These are phyloP conservation scores for Sminthurides aquaticus DNA, from an alignment of 2,888 invertebrate genomes.

Conservation along the genomic window DNA sequence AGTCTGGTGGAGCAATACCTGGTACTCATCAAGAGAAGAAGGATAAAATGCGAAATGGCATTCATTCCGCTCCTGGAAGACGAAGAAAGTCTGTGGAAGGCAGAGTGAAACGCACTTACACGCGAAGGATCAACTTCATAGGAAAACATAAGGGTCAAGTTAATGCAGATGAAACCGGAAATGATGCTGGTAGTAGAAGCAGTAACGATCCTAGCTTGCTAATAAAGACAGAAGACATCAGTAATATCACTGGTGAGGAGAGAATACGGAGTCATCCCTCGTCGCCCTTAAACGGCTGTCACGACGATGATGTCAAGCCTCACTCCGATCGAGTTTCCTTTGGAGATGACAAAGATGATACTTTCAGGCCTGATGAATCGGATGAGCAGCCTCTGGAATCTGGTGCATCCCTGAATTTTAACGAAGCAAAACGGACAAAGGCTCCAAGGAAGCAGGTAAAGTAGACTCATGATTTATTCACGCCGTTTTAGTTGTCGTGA, in stretches of 20 bases:
- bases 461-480: background rate
- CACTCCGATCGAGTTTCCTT: conserved; percentile 50
- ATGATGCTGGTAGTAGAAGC: background rate
- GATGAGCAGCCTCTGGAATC: too few species aligned
- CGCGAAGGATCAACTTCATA: conserved; percentile 8
- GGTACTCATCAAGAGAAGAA: conserved; percentile 53
- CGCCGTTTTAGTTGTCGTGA: too few species aligned
- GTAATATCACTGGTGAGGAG: background rate
- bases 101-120: conserved; percentile 20
- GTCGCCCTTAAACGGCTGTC: conserved; percentile 49
- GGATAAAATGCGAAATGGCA: background rate
- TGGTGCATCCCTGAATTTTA: too few species aligned
- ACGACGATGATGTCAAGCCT: background rate
- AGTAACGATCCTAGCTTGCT: background rate
- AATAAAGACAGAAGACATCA: background rate
- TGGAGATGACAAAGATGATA: background rate
- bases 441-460: conserved; percentile 38
- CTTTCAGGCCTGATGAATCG: conserved; percentile 47
- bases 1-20: conserved; percentile 57
- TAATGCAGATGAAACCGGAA: background rate
- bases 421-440: conserved; percentile 25
- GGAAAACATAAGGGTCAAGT: background rate
- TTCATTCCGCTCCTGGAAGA: background rate
- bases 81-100: background rate
- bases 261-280: background rate